Conservation (phyloP, 2,888 invertebrate genomes). For the Pterobdella sp. region DNA sequence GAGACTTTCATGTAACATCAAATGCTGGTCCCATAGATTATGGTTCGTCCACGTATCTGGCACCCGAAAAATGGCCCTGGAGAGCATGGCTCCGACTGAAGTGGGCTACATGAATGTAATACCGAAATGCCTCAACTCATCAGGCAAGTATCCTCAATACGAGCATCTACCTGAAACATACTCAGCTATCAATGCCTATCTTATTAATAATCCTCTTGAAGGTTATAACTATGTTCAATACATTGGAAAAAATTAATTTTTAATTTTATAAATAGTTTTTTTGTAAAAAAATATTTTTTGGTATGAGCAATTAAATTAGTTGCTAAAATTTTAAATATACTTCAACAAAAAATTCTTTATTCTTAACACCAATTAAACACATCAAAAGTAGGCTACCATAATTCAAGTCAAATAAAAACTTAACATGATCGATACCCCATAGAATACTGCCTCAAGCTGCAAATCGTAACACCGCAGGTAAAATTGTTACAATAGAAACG, state of each 20-base stretch:
- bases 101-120: slow-evolving; percentile 40
- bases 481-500: slow-evolving; percentile 39
- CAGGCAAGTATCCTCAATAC: slow-evolving; percentile 38
- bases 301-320: too few species aligned
- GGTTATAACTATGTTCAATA: slow-evolving; percentile 29
- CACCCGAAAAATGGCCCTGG: slow-evolving; percentile 30
- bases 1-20: too few species aligned
- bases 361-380: too few species aligned
- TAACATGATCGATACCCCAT: too few species aligned
- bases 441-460: background rate
- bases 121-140: slow-evolving; percentile 38
- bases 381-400: background rate
- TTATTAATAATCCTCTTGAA: slow-evolving; percentile 37
- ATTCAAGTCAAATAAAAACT: background rate
- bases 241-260: too few species aligned
- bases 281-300: too few species aligned
- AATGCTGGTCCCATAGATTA: slow-evolving; percentile 33
- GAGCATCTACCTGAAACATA: slow-evolving; percentile 39
- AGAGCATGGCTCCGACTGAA: slow-evolving; percentile 35
- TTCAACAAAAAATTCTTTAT: too few species aligned
- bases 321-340: too few species aligned
- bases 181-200: slow-evolving; percentile 38
- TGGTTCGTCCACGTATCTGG: slow-evolving; percentile 36
- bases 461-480: slow-evolving; percentile 33
- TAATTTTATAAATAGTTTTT: too few species aligned